Conservation (phyloP, 2,797 vertebrate genomes). For the Setipinna tenuifilis region DNA sequence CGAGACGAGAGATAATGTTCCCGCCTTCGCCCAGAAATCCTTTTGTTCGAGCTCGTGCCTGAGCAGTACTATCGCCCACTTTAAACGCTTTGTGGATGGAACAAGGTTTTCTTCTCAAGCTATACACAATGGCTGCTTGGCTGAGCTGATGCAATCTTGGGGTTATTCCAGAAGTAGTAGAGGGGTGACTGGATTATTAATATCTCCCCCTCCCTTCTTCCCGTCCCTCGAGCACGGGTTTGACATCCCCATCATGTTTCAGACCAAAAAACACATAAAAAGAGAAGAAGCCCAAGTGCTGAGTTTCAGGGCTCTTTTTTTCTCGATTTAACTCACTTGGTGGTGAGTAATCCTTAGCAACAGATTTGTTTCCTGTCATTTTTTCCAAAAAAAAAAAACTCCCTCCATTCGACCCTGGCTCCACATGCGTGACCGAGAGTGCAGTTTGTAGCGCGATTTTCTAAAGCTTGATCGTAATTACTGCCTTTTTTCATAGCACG, state of each 20-base stretch:
- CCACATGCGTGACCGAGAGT: constrained; percentile 42
- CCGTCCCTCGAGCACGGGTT: not conserved
- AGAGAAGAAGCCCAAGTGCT: not conserved
- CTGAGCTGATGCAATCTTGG: not conserved
- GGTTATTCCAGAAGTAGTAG: not conserved
- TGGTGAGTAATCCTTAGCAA: constrained; percentile 32
- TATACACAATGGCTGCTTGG: not conserved
- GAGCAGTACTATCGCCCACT: not conserved
- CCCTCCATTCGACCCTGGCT: constrained; percentile 24
- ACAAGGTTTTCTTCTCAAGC: not conserved
- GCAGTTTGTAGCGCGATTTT: constrained; percentile 32
- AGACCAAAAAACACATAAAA: not conserved
- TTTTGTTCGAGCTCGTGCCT: not conserved
- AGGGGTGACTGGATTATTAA: not conserved
- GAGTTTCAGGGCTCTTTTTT: constrained; percentile 6
- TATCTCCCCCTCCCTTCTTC: not conserved
- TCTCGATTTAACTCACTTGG: constrained; percentile 26
- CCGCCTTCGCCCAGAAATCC: too few species aligned
- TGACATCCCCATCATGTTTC: not conserved
- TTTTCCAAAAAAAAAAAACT: not conserved
- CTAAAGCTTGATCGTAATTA: constrained; percentile 31
- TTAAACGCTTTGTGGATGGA: not conserved
- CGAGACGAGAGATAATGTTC: too few species aligned
- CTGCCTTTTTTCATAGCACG: not conserved
- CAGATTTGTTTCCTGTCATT: constrained; percentile 23